Evolutionary conservation across 2,888 invertebrate genomes (phyloP), one percentile per base, ranked within the genome.

Genomic region (Melangyna quadrimaculata): DNA sequence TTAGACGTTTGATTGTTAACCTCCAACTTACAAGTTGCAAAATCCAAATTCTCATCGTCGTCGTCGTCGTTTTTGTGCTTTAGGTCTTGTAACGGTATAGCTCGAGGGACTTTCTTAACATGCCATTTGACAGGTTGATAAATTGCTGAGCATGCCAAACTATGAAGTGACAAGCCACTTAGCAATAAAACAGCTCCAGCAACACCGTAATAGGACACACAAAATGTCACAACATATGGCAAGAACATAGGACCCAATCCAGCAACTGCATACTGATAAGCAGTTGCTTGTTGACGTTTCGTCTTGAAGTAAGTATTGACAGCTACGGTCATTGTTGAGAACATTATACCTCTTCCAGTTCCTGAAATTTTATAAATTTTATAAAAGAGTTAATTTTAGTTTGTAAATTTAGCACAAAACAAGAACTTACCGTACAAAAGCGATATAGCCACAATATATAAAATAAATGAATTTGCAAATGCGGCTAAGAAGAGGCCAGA

Each of bases 121-220:
- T 96, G 96, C 95, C 95, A 95, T 90, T 94, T 94, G 0, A 96
- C 95, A 6, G 96, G 96, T 89, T 96, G 96, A 48, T 96, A 92
- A 67, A 96, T 91, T 77, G 95, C 92, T 2, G 95, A 94, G 87
- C 94, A 95, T 29, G 94, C 94, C 65, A 96, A 91, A 0, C 95
- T 94, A 89, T 96, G 95, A 73, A 95, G 91, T 1, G 95, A 93
- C 73, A 96, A 93, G 5, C 94, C 96, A 24, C 95, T 93, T 88
- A 95, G 94, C 32, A 96, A 93, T 19, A 96, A 90, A 63, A 95
- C 93, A 0, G 96, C 94, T 22, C 96, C 95, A 72, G 94, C 93
- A 88, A 95, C 94, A 0, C 94, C 95, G 80, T 94, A 95, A 32
- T 90, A 79, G 0, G 93, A 91, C 89, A 95, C 93, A 10, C 96